A percentile compares a stretch with the other conserved stretches of the same genome.
phyloP scores from a whole-genome alignment of 2,888 invertebrate species.

The Pharmacophagus antenor region DNA sequence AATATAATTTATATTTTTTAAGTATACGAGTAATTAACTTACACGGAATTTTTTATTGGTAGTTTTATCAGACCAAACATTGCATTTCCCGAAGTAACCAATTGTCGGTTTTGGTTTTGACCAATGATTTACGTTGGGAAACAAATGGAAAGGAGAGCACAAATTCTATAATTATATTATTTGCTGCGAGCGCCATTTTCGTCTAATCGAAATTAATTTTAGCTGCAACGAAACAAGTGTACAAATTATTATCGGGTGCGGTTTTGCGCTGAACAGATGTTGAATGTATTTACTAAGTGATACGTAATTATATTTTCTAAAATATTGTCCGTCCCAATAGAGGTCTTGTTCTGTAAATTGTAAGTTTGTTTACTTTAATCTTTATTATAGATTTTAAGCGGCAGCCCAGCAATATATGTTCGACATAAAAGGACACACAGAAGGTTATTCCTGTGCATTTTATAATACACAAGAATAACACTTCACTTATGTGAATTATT shows the following conservation, averaged over 20 bases:
- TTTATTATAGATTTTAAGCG: background rate
- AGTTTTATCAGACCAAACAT: background rate
- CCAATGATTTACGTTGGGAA: constrained; percentile 16
- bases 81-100: background rate
- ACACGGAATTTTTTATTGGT: background rate
- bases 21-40: background rate
- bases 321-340: background rate
- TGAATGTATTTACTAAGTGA: constrained; percentile 11
- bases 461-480: no score
- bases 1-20: no score
- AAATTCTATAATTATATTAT: constrained; percentile 33
- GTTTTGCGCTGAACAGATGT: constrained; percentile 21
- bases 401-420: no score
- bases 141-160: constrained; percentile 30
- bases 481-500: no score
- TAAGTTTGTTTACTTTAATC: background rate
- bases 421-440: no score
- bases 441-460: no score
- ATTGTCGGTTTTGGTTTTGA: constrained; percentile 5
- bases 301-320: constrained; percentile 10
- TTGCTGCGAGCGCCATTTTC: constrained; percentile 21
- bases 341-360: background rate
- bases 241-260: constrained; percentile 29
- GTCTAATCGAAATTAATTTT: constrained; percentile 26
- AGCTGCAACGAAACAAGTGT: constrained; percentile 23